Conservation (phyloP, 2,888 invertebrate genomes). For the Byasa hedistus region DNA sequence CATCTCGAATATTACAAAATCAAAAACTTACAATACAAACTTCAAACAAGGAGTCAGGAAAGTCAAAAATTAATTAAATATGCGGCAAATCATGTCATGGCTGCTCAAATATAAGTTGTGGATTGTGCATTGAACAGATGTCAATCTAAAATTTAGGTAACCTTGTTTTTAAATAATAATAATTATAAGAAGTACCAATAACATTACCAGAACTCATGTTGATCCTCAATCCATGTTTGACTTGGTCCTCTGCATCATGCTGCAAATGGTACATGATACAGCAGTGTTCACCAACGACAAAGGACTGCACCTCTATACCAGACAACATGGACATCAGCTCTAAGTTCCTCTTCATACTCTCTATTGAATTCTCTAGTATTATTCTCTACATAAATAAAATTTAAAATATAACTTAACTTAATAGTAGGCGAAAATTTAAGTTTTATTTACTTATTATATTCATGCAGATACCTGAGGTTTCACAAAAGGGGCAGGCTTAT, state of each 20-base stretch:
- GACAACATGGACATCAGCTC: slow-evolving; percentile 58
- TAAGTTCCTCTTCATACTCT: slow-evolving; percentile 46
- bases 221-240: slow-evolving; percentile 64
- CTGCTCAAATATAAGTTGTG: too few relatives aligned
- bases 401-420: too few relatives aligned
- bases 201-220: slow-evolving; percentile 54
- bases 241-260: slow-evolving; percentile 43
- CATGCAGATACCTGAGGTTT: slow-evolving; percentile 51
- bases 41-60: too few relatives aligned
- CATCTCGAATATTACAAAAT: background rate
- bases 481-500: slow-evolving; percentile 46
- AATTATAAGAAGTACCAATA: too few relatives aligned
- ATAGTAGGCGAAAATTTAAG: too few relatives aligned
- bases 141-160: too few relatives aligned
- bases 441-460: too few relatives aligned
- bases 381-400: slow-evolving; percentile 51
- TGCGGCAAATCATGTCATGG: too few relatives aligned
- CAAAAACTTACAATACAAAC: too few relatives aligned
- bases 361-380: slow-evolving; percentile 50
- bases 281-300: slow-evolving; percentile 56
- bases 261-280: slow-evolving; percentile 65
- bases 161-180: too few relatives aligned
- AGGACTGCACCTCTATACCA: slow-evolving; percentile 65
- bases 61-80: too few relatives aligned
- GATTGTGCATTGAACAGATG: too few relatives aligned